Evolutionary conservation across 2,888 invertebrate species (phyloP).

Genomic region (Pyrrhia umbra): DNA sequence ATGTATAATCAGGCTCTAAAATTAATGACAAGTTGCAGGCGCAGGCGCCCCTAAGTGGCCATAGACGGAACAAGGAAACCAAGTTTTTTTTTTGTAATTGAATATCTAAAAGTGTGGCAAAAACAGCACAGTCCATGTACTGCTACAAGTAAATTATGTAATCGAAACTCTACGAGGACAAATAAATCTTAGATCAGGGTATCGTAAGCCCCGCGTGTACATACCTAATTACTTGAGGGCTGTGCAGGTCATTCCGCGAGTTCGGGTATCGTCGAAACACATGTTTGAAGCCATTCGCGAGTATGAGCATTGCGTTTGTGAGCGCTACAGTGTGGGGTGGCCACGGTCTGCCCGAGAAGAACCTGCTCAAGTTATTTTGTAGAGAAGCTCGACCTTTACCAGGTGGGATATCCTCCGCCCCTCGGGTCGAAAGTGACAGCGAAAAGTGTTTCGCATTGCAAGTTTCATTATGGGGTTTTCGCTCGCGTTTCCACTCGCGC

Average conservation of each 20-base stretch:
- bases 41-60: no score
- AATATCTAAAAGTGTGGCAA: no score
- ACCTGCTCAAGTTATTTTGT: background rate
- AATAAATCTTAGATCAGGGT: no score
- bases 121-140: no score
- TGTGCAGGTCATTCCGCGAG: conserved; percentile 39
- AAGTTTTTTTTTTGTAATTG: no score
- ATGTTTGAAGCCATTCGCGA: conserved; percentile 25
- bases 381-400: conserved; percentile 3
- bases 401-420: conserved; percentile 7
- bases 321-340: conserved; percentile 58
- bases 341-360: conserved; percentile 31
- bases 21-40: no score
- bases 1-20: no score
- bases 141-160: no score
- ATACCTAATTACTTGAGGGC: conserved; percentile 28
- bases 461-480: no score
- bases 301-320: conserved; percentile 60
- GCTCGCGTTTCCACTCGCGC: conserved; percentile 68
- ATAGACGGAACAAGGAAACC: no score
- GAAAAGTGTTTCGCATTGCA: conserved; percentile 51
- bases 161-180: no score
- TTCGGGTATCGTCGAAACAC: conserved; percentile 34
- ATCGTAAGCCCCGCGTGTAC: no score
- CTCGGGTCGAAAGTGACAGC: conserved; percentile 63